Evolutionary conservation across 2,888 invertebrate species (phyloP), one percentile per base, ranked within the genome.

Genomic region (Melitaea athalia): DNA sequence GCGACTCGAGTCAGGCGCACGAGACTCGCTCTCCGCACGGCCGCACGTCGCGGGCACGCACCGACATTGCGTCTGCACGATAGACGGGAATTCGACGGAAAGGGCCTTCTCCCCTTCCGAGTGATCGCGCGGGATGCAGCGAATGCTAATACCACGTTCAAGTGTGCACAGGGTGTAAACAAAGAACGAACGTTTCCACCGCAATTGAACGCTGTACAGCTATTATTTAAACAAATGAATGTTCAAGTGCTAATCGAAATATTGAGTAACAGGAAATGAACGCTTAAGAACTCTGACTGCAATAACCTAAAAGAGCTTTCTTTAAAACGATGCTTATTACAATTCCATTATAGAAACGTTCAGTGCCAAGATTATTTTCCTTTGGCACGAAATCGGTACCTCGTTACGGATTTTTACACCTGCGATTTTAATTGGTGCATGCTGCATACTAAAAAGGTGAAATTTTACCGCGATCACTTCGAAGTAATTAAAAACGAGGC

Each of bases 51-150:
- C 87, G 88, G 89, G 90, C 87, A 83, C 89, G 88, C 91, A 86
- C 90, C 83, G 81, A 83, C 89, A 88, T 88, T 79, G 86, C 91
- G 84, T 83, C 84, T 83, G 77, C 85, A 84, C 90, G 86, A 91
- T 89, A 91, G 89, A 88, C 87, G 83, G 83, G 83, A 83, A 79
- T 77, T 77, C 78, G 81, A 79, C 84, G 84, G 87, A 87, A 87
- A 86, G 90, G 89, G 89, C 88, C 87, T 86, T 87, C 86, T 72
- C 76, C 92, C 91, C 90, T 91, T 90, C 91, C 87, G 89, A 89
- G 85, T 90, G 89, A 88, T 87, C 90, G 87, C 85, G 84, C 75
- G 88, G 87, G 91, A 92, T 91, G 89, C 91, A 90, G 87, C 83
- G 81, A 87, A 88, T 88, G 86, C 84, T 88, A 87, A 89, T 85